Evolutionary conservation across 2,797 vertebrate species (phyloP).

Genomic region (Gobionotothen gibberifrons): DNA sequence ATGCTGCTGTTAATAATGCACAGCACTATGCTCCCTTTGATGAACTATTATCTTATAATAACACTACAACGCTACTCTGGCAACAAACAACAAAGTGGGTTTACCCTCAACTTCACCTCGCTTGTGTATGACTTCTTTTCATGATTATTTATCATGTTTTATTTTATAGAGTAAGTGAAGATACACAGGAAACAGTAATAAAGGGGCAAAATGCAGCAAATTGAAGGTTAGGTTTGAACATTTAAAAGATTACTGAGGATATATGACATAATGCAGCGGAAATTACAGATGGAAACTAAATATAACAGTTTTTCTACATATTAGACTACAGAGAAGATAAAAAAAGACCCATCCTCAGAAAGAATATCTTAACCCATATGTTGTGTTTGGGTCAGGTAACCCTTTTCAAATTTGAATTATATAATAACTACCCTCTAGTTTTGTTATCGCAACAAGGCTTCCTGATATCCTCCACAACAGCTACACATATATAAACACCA

Average conservation of each 20-base stretch:
- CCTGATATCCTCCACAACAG: too few relatives aligned
- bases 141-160: too few relatives aligned
- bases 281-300: slow-evolving; percentile 7
- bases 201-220: too few relatives aligned
- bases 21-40: not conserved
- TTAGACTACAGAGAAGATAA: slow-evolving; percentile 7
- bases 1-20: not conserved
- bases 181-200: too few relatives aligned
- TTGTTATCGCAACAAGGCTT: too few relatives aligned
- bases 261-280: slow-evolving; percentile 3
- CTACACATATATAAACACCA: too few relatives aligned
- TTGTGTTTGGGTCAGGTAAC: too few relatives aligned
- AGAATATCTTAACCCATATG: not conserved
- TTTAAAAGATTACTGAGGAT: not conserved
- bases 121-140: not conserved
- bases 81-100: not conserved
- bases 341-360: slow-evolving; percentile 13
- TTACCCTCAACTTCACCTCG: not conserved
- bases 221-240: not conserved
- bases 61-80: not conserved
- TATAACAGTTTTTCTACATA: slow-evolving; percentile 7
- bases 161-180: too few relatives aligned
- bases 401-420: too few relatives aligned
- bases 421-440: too few relatives aligned
- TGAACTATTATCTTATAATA: not conserved